Conservation (phyloP, 2,888 invertebrate genomes). For the Carabus problematicus region DNA sequence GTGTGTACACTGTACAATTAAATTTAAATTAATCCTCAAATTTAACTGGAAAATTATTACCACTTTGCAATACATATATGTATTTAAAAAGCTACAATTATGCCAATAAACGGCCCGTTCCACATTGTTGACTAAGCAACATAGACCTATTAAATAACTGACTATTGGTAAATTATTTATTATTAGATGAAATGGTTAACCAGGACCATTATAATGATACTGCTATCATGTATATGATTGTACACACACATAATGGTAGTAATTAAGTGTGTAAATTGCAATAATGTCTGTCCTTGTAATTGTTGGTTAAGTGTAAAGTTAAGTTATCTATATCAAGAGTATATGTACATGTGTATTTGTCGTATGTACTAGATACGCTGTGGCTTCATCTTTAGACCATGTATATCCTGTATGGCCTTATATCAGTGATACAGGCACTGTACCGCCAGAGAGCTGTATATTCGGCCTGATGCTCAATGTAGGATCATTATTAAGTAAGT, state of each 20-base stretch:
- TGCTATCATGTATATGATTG: neutral
- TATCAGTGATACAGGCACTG: slow-evolving; percentile 77
- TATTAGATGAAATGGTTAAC: neutral
- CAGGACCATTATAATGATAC: neutral
- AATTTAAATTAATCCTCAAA: no score
- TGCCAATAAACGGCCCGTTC: no score
- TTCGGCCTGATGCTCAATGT: slow-evolving; percentile 79
- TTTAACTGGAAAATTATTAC: no score
- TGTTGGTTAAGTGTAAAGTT: neutral
- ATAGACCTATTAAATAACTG: neutral
- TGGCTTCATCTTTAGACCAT: slow-evolving; percentile 70
- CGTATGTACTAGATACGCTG: slow-evolving; percentile 64
- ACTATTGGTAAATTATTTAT: slow-evolving; percentile 1
- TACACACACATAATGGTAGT: neutral
- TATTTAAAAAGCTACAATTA: no score
- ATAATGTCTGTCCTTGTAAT: neutral
- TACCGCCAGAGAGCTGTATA: slow-evolving; percentile 79
- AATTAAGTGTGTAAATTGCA: neutral
- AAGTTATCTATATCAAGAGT: neutral
- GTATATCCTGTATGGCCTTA: slow-evolving; percentile 75
- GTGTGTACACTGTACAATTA: no score
- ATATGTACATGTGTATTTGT: neutral
- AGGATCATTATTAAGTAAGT: slow-evolving; percentile 70
- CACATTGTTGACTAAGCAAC: no score
- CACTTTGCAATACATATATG: no score